These are phyloP conservation scores for Sander vitreus DNA, from an alignment of 2,113 vertebrate genomes.

Conservation along the genomic window DNA sequence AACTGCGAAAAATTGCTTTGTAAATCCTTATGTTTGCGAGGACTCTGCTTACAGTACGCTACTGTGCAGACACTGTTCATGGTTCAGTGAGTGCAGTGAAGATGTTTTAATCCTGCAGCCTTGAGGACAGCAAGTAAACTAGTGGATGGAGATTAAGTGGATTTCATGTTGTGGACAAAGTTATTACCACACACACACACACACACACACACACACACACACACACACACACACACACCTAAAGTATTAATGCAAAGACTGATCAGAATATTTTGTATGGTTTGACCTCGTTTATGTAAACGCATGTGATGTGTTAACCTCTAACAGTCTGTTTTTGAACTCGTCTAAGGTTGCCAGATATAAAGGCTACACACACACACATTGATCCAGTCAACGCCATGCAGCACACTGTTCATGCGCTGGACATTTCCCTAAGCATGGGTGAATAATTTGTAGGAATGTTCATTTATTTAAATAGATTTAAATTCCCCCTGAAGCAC, in stretches of 20 bases:
- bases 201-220: too few relatives aligned
- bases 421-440: not conserved
- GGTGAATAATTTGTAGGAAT: not conserved
- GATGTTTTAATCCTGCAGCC: constrained; percentile 42
- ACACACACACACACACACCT: not conserved
- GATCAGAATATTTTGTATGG: not conserved
- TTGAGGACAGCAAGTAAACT: constrained; percentile 14
- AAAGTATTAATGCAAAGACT: not conserved
- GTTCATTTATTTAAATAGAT: not conserved
- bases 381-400: not conserved
- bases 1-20: constrained; percentile 49
- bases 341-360: not conserved
- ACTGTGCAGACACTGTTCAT: constrained; percentile 14
- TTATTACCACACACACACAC: constrained; percentile 25
- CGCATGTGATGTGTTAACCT: not conserved
- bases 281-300: constrained; percentile 19
- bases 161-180: constrained; percentile 36
- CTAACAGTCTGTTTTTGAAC: not conserved
- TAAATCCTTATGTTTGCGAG: constrained; percentile 18
- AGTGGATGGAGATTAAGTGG: constrained; percentile 46
- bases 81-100: constrained; percentile 33
- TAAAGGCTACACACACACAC: not conserved
- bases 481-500: not conserved
- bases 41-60: constrained; percentile 1
- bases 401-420: not conserved